Base-by-base conservation (phyloP, 2,113 vertebrate genomes). In the Neodontobutis hainanensis region DNA sequence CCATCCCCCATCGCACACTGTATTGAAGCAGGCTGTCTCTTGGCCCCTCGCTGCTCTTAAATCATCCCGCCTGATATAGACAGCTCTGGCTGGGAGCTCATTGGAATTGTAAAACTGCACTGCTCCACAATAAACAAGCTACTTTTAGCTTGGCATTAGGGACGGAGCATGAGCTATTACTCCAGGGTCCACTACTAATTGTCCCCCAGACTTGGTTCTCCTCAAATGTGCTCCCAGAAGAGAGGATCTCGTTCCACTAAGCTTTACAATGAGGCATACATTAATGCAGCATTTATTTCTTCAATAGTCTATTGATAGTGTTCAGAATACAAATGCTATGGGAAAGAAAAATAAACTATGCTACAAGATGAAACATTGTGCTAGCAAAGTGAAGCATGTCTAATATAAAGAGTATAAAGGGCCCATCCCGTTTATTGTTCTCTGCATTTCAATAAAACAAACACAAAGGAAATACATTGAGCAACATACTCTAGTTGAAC, bases 101-200 rank as follows among this genome's bases (percentile, higher is more conserved):
- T 74, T 78, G 83, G 85, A 86, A 89, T 89, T 86, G 81, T 70
- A 87, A 88, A 89, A 74, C 68, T 46, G 50, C 55, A 72, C 34
- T 69, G 57, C 52, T 61, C 55, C 53, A 65, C 75, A 75, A 45
- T 81, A 86, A 88, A 89, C 82, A 81, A 80, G 62, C 59, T 70
- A 60, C 71, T 82, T 85, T 82, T 68, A 77, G 82, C 61, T 58
- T 64, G 66, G 81, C 67, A 53, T 73, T 15, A 65, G 74, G 74
- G 66, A 61, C 59, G 9, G 43, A 62, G 70, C 45, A 16, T 83
- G 79, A 82, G 81, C 72, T 73, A 78, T 85, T 84, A 82, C 52
- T 36, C 52, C n/a, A 15, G 52, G 35, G 52, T 38, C 52, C 14
- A 36, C 51, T 15, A 14, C 52, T 55, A 55, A 55, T 34, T 55